Base-by-base conservation (phyloP, 2,797 vertebrate genomes). In the Dipus sagitta region DNA sequence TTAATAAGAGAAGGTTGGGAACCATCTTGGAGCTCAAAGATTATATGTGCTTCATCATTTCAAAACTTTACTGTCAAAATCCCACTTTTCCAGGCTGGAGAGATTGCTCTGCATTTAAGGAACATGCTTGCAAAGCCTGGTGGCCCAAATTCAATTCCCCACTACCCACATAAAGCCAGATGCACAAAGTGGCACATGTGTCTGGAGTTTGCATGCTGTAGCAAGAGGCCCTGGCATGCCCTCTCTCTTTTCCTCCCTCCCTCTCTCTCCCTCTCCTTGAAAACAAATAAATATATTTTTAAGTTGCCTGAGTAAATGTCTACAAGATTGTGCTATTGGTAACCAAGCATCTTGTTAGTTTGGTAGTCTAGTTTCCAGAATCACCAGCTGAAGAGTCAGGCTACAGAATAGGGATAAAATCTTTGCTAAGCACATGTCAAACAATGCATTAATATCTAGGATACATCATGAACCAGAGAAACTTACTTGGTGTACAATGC, bases 341-440 rank as follows among this genome's bases (percentile, higher is more conserved):
- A 34, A 70, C 15, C 54, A 86, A 94, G 58, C 42, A 62, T 62
- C 85, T 64, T 62, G 60, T 95, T 93, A 64, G 21, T 64, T 93
- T 95, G 54, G 74, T 83, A 86, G 90, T 96, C 91, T 96, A 34
- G n/a, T 60, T 60, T 60, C 26, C 24, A 42, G 60, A 81, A 42
- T 26, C 18, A 67, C 26, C 34, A 30, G 62, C 26, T 82, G 13
- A 62, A 74, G 21, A 28, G 6, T 60, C 17, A 20, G 24, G 32
- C 21, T 38, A 86, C 1, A 62, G 15, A 30, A 38, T 74, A 17
- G 38, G 26, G 74, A 32, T 14, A 60, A 42, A 38, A 30, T n/a
- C 54, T 75, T 86, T 62, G 18, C 70, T 75, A 32, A 74, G 32
- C 71, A 28, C 1, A 10, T 26, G 23, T 74, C 26, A 74, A 58